These are phyloP conservation scores for Matsumyia berberina DNA, from an alignment of 2,888 invertebrate genomes.

Conservation along the genomic window DNA sequence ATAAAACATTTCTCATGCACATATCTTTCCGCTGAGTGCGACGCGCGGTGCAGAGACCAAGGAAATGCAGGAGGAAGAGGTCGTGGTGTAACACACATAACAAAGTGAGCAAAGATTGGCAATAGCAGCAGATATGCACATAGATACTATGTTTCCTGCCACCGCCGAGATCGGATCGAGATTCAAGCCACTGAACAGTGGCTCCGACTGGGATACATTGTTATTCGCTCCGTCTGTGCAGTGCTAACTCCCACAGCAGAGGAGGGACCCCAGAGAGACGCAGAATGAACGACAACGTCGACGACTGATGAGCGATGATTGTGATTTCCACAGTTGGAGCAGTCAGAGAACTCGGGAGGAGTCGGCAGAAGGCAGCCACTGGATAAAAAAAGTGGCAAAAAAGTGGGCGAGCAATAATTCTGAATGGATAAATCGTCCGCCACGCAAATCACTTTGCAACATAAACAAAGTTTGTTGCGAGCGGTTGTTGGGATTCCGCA, in stretches of 20 bases:
- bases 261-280: constrained; percentile 10
- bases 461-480: constrained; percentile 61
- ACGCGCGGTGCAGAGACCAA: constrained; percentile 11
- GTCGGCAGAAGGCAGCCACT: neutral
- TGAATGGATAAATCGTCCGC: constrained; percentile 74
- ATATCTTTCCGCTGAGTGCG: constrained; percentile 27
- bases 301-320: constrained; percentile 24
- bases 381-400: constrained; percentile 10
- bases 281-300: neutral
- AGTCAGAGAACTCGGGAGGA: neutral
- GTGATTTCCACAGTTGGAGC: constrained; percentile 5
- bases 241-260: constrained; percentile 11
- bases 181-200: constrained; percentile 61
- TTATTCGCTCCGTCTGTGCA: constrained; percentile 52
- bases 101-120: constrained; percentile 36
- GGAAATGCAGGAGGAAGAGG: constrained; percentile 36
- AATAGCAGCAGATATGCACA: constrained; percentile 42
- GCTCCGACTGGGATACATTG: constrained; percentile 53
- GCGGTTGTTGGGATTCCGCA: constrained; percentile 37
- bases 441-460: constrained; percentile 72
- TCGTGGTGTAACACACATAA: constrained; percentile 24
- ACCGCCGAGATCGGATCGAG: constrained; percentile 40
- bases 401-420: constrained; percentile 63
- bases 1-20: constrained; percentile 41
- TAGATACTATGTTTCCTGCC: constrained; percentile 30